Conservation (phyloP, 2,797 vertebrate genomes). For the Chaetophractus vellerosus region DNA sequence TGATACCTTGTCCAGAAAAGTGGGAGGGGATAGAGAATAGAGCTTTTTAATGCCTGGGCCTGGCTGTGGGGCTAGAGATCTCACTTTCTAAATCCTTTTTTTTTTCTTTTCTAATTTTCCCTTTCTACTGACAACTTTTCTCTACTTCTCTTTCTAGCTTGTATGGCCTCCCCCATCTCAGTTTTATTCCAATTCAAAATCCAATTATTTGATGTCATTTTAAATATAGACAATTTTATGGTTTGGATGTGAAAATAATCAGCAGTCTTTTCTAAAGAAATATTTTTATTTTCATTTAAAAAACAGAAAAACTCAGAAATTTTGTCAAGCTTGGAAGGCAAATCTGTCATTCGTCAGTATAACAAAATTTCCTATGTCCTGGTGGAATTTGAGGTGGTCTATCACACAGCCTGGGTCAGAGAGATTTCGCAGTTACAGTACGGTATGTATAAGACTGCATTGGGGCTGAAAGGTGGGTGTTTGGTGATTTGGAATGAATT, state of each 20-base stretch:
- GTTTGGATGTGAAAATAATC: neutral
- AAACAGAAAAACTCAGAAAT: constrained; percentile 92
- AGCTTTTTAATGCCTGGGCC: neutral
- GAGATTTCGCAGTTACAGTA: constrained; percentile 90
- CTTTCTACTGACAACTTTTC: neutral
- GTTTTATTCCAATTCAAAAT: constrained; percentile 1
- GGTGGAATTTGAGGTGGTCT: constrained; percentile 91
- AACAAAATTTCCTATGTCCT: constrained; percentile 91
- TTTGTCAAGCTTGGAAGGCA: constrained; percentile 90
- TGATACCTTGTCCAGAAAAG: neutral
- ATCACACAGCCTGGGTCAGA: constrained; percentile 90
- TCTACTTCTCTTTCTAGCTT: neutral
- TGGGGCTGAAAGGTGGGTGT: neutral
- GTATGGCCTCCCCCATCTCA: neutral
- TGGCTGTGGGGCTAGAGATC: neutral
- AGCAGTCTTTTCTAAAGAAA: constrained; percentile 75
- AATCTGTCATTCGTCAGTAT: constrained; percentile 91
- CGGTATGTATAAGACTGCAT: constrained; percentile 86
- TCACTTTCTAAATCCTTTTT: neutral
- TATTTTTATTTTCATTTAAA: constrained; percentile 35
- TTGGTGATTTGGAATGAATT: neutral
- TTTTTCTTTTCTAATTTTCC: neutral
- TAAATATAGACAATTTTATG: constrained; percentile 2
- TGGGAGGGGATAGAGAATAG: neutral
- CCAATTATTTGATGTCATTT: constrained; percentile 31